These are phyloP conservation scores for Pogonognathellus flavescens DNA, from an alignment of 1,140 invertebrate species.

Conservation along the genomic window DNA sequence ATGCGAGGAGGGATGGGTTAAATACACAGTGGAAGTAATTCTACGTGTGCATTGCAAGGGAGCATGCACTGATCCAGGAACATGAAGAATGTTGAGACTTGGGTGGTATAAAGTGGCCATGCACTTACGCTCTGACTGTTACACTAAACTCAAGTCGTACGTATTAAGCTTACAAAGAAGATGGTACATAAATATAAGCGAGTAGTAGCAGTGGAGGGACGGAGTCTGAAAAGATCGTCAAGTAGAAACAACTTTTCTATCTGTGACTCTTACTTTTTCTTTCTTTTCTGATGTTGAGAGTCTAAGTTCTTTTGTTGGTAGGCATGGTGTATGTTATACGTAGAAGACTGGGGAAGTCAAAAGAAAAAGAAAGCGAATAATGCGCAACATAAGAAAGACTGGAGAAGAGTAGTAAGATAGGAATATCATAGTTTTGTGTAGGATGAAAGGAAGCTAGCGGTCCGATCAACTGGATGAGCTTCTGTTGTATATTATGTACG, in stretches of 20 bases:
- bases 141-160: no score
- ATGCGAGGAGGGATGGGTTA: no score
- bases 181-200: not conserved
- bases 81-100: no score
- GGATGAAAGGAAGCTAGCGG: constrained; percentile 1
- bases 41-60: no score
- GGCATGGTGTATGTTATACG: not conserved
- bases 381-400: constrained; percentile 21
- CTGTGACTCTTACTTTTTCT: constrained; percentile 22
- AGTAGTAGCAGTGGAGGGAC: not conserved
- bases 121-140: not conserved
- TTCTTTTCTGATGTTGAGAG: constrained; percentile 12
- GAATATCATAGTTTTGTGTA: constrained; percentile 27
- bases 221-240: not conserved
- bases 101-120: not conserved
- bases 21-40: no score
- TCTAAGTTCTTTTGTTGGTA: not conserved
- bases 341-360: not conserved
- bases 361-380: constrained; percentile 4
- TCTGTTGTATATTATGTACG: not conserved
- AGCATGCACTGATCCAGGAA: no score
- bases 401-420: not conserved
- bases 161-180: not conserved
- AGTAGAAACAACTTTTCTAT: constrained; percentile 34
- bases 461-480: constrained; percentile 27